Conservation (phyloP, 2,888 invertebrate species). For the Venustoraphidia nigricollis region DNA sequence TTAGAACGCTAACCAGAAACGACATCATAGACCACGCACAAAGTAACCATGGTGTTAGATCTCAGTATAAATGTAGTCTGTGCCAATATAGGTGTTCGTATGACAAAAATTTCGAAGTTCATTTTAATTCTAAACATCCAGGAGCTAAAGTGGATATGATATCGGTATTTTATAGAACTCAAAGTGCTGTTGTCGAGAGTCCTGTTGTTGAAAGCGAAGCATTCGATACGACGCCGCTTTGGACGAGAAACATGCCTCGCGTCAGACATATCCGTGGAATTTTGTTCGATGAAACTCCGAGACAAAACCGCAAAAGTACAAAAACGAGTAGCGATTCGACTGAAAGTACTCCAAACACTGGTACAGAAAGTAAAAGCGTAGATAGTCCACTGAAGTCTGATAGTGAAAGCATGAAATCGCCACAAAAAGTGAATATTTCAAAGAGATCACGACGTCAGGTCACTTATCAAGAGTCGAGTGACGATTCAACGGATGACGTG, state of each 20-base stretch:
- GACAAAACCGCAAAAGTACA: slow-evolving; percentile 12
- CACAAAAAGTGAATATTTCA: background rate
- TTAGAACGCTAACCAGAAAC: slow-evolving; percentile 38
- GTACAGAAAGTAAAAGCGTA: background rate
- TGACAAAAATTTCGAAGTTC: slow-evolving; percentile 38
- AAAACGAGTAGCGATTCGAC: no score
- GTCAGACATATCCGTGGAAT: slow-evolving; percentile 44
- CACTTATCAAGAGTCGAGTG: slow-evolving; percentile 14
- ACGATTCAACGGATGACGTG: no score
- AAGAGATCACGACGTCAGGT: slow-evolving; percentile 8
- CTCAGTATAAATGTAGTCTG: slow-evolving; percentile 54
- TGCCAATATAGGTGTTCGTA: slow-evolving; percentile 43
- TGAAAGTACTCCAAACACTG: background rate
- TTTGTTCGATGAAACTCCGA: slow-evolving; percentile 35
- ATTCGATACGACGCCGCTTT: slow-evolving; percentile 42
- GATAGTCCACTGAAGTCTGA: background rate
- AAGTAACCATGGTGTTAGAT: slow-evolving; percentile 42
- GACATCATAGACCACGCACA: slow-evolving; percentile 44
- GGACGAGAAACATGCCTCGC: slow-evolving; percentile 38
- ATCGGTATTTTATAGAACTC: slow-evolving; percentile 37
- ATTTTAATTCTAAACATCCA: slow-evolving; percentile 42
- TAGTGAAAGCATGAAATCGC: slow-evolving; percentile 1
- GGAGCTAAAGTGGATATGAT: slow-evolving; percentile 27
- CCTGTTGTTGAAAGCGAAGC: slow-evolving; percentile 18
- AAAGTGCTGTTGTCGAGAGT: slow-evolving; percentile 15